These are phyloP conservation scores for Panulirus ornatus DNA, from an alignment of 1,140 invertebrate species.

Conservation along the genomic window DNA sequence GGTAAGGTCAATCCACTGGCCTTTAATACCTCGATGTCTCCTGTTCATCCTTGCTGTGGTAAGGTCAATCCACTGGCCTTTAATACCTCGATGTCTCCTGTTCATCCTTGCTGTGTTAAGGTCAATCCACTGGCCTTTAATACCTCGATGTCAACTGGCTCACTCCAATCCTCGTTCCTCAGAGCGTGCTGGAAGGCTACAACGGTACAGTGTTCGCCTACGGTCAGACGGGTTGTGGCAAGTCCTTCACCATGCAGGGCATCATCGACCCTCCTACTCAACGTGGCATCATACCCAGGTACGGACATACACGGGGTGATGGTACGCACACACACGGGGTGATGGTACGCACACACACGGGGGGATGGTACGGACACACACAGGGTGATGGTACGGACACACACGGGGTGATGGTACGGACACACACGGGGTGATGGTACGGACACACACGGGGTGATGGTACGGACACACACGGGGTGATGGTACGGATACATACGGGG, in stretches of 20 bases:
- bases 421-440: too few species aligned
- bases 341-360: too few species aligned
- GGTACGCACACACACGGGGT: too few species aligned
- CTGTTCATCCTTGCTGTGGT: not conserved
- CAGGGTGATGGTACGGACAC: too few species aligned
- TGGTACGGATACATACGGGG: too few species aligned
- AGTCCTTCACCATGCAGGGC: conserved; percentile 81
- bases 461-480: too few species aligned
- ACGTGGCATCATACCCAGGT: conserved; percentile 87
- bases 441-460: too few species aligned
- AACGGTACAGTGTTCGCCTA: conserved; percentile 93
- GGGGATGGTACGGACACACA: too few species aligned
- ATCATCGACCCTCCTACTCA: conserved; percentile 80
- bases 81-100: not conserved
- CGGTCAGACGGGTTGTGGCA: conserved; percentile 91
- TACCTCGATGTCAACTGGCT: not conserved
- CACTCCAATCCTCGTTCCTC: conserved; percentile 65
- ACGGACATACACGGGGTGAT: not conserved
- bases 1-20: not conserved
- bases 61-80: too few species aligned
- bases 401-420: too few species aligned
- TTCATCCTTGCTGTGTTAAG: too few species aligned
- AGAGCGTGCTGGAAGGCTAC: conserved; percentile 92
- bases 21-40: not conserved
- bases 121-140: too few species aligned